Base-by-base conservation (phyloP, 2,888 invertebrate genomes). In the Athrips mouffetella region DNA sequence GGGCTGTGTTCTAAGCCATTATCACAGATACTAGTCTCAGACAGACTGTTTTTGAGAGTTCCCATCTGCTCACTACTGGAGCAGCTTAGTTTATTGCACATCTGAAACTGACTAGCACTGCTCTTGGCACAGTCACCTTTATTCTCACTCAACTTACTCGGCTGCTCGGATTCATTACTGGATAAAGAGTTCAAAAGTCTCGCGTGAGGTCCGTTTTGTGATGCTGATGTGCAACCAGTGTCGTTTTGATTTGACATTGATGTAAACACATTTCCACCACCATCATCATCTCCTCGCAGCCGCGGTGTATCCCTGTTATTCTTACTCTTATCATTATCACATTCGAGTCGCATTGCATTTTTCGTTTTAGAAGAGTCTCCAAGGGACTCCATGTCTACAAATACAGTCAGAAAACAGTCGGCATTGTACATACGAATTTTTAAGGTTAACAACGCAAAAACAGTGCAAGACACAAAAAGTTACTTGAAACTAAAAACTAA, bases 341-440 rank as follows among this genome's bases (percentile, higher is more conserved):
- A 61, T 49, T 78, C 78, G 18, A 65, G 57, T 57, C 71, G 71
- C 41, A 63, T 56, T 52, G 69, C 58, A 59, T 76, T 77, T 55
- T 60, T 75, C 52, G 60, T 63, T 55, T 76, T 65, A 51, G 68
- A 50, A 52, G 72, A 67, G 60, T 77, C 76, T 63, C 80, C 73
- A 49, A 64, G 61, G 57, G 80, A 70, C 76, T 87, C 87, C 88
- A 88, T 88, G 67, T 65, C 70, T 71, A 73, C 63, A 73, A 62
- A 63, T 63, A 65, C 65, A 68, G 62, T 59, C 65, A 64, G 63
- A 66, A 70, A 63, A 59, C 62, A 63, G 72, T 80, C 81, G 82
- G 82, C 86, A 80, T 85, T 81, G 76, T 79, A 74, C 66, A 67
- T 63, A 65, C 59, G 61, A 60, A 50, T 66, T 79, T 45, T 78